These are phyloP conservation scores for Tenebrosternarchus preto DNA, from an alignment of 2,113 vertebrate species.

Conservation along the genomic window DNA sequence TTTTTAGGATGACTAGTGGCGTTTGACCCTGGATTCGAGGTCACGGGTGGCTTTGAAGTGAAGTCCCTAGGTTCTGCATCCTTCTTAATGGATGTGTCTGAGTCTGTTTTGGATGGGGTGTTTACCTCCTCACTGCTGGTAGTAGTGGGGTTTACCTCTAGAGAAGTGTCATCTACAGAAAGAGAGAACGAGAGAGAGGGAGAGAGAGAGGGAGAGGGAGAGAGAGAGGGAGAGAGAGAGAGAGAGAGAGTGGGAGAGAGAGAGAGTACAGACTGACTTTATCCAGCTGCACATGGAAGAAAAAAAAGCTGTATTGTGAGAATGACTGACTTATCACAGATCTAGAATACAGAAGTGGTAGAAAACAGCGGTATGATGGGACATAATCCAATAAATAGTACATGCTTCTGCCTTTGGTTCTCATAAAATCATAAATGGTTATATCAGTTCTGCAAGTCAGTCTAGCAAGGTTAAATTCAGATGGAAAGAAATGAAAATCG, in stretches of 20 bases:
- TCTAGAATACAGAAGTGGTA: background rate
- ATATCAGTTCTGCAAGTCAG: background rate
- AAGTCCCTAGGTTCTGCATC: constrained; percentile 42
- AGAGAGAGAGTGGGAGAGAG: too few relatives aligned
- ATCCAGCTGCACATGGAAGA: constrained; percentile 11
- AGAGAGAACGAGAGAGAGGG: background rate
- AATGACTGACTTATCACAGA: background rate
- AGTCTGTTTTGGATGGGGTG: constrained; percentile 55
- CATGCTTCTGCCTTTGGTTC: too few relatives aligned
- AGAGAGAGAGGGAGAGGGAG: background rate
- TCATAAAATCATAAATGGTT: background rate
- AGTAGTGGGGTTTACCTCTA: constrained; percentile 52
- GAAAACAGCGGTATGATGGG: background rate
- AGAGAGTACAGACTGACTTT: background rate
- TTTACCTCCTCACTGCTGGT: constrained; percentile 65
- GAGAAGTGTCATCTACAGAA: constrained; percentile 58
- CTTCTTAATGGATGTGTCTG: constrained; percentile 58
- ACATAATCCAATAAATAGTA: too few relatives aligned
- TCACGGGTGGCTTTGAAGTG: constrained; percentile 58
- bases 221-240: background rate
- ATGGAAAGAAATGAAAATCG: too few relatives aligned
- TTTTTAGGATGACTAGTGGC: constrained; percentile 56
- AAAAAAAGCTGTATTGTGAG: background rate
- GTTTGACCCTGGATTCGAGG: constrained; percentile 58
- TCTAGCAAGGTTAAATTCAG: background rate